Evolutionary conservation across 2,113 vertebrate species (phyloP), one percentile per base, ranked within the genome.

Genomic region (Ancistrus triradiatus): DNA sequence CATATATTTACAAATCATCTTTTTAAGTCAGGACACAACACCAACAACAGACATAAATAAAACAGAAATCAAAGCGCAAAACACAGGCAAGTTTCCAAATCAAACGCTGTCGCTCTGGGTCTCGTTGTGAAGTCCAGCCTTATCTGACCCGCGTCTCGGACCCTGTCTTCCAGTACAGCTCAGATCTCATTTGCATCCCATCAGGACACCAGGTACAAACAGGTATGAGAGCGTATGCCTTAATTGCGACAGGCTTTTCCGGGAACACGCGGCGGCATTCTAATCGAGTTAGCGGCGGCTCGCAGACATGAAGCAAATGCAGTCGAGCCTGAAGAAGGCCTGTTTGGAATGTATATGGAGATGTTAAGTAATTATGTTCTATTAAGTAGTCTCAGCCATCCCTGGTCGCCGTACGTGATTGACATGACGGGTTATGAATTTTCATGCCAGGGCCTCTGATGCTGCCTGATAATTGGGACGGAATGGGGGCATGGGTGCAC

Each of bases 201-300:
- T 87, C 81, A 85, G 83, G 83, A 87, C 82, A 79, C 80, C 80
- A 82, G 83, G 81, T 86, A 89, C 87, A 86, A 85, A 87, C 86
- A 89, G 84, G 83, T 85, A 83, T 78, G 83, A 84, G 80, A 85
- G 81, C 81, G 81, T 80, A n/a, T n/a, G n/a, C n/a, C 83, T 84
- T 87, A 86, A 89, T 89, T 87, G 84, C 77, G 79, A 85, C 81
- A 81, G 81, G 82, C 82, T 77, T 86, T 85, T 85, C 83, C 76
- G 85, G 83, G 83, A 83, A 84, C 80, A 81, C 77, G 76, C 72
- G 75, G 80, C 83, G 80, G 81, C 83, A 87, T 85, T 84, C 84
- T 86, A 85, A 88, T 87, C 74, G 79, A 84, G 80, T 82, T 80
- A 83, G 78, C 64, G 68, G 25, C 72, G 13, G 70, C 74, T 22